A percentile compares a stretch with the other conserved stretches of the same genome.
Evolutionary conservation across 2,888 invertebrate species (phyloP).

Genomic region (Tryphoninae sp.): DNA sequence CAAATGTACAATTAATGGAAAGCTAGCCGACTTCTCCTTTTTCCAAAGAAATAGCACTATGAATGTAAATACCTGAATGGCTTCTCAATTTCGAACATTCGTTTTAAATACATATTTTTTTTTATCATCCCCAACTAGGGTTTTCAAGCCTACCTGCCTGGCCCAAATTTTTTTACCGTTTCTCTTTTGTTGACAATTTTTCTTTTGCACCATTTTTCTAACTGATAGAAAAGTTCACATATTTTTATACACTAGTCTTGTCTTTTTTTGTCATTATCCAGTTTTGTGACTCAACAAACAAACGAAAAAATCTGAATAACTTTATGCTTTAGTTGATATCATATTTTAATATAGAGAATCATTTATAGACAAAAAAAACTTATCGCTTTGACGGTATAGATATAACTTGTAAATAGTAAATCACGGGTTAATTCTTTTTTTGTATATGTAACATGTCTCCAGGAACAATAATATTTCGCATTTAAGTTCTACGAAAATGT

Average conservation of each 20-base stretch:
- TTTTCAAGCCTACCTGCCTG: background rate
- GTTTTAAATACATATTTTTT: background rate
- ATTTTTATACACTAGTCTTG: background rate
- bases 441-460: background rate
- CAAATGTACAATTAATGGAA: background rate
- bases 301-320: background rate
- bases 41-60: conserved; percentile 36
- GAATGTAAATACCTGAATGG: conserved; percentile 27
- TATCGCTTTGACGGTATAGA: background rate
- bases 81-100: background rate
- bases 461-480: background rate
- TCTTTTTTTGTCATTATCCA: background rate
- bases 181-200: background rate
- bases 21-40: background rate
- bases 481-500: background rate
- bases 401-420: background rate
- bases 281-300: background rate
- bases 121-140: background rate
- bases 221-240: background rate
- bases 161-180: too few species aligned
- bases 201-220: background rate
- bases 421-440: background rate
- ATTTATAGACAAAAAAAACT: background rate
- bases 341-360: background rate
- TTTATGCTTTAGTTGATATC: background rate